Evolutionary conservation across 2,113 vertebrate species (phyloP), one percentile per base, ranked within the genome.

Genomic region (Hydrochoerus hydrochaeris): DNA sequence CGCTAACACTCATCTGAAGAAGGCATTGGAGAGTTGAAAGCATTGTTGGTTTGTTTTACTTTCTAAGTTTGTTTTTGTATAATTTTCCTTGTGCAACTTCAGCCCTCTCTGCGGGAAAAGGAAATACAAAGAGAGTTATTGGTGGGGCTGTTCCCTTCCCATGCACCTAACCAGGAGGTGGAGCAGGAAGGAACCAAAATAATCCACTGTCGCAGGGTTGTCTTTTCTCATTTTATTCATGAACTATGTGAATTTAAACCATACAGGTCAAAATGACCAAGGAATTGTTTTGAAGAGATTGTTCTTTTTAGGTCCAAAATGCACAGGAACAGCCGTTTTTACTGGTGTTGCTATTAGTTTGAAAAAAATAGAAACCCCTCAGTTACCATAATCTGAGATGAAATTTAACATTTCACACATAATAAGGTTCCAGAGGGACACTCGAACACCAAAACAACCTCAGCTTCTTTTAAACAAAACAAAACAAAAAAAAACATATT

Each of bases 171-270:
- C 5, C 78, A 84, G 89, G 67, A 62, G 86, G 80, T 0, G 22
- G 32, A 38, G 71, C 41, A 75, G 57, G 67, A 78, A 93, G 90
- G 73, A 86, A 26, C 90, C 83, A 38, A n/a, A 95, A 83, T 13
- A 82, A 95, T 85, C 77, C 92, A 82, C 71, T 1, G 24, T 38
- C 7, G 52, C 71, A 57, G 35, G 30, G 35, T 28, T 77, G 85
- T 49, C 88, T 97, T 95, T 95, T 88, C 95, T 94, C 78, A 35
- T 95, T 57, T 14, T 89, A 92, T 97, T 94, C 90, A 17, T 85
- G 96, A 97, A 95, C 71, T 81, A n/a, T 90, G 91, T 95, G 90
- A 85, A 73, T 83, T 97, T 86, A 97, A 97, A 89, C 58, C 73
- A 38, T 60, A 93, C 95, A 94, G 94, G 87, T 96, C 69, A 35